A percentile compares a stretch with the other conserved stretches of the same genome.
phyloP scores from a whole-genome alignment of 2,113 vertebrate genomes.

The Chrysemys picta region DNA sequence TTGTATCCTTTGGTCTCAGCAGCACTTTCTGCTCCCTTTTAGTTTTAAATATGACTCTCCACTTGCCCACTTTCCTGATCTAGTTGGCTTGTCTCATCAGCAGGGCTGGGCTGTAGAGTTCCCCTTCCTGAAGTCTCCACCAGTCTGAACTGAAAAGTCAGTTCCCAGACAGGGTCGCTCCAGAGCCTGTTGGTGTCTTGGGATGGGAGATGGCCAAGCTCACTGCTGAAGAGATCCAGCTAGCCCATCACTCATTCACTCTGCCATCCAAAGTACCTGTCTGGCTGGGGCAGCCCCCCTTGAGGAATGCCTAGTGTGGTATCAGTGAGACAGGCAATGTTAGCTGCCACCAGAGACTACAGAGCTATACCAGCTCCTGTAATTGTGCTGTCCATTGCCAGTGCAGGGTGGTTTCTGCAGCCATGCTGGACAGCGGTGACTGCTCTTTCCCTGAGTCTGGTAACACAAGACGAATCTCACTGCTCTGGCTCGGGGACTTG shows the following conservation, averaged over 20 bases:
- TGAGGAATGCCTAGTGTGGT: neutral
- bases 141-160: neutral
- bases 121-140: neutral
- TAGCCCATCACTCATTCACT: neutral
- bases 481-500: neutral
- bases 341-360: neutral
- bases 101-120: neutral
- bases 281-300: neutral
- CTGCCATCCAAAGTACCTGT: neutral
- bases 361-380: neutral
- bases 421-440: neutral
- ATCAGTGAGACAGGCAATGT: neutral
- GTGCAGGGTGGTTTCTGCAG: neutral
- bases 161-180: neutral
- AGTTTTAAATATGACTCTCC: rapidly evolving
- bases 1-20: conserved; percentile 86
- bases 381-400: neutral
- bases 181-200: neutral
- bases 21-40: neutral
- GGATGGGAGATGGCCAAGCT: no score
- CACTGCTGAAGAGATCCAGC: neutral
- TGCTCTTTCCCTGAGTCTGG: neutral
- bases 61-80: neutral
- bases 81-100: neutral
- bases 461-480: neutral